Evolutionary conservation across 2,888 invertebrate genomes (phyloP).

Genomic region (Eumerus sabulonum): DNA sequence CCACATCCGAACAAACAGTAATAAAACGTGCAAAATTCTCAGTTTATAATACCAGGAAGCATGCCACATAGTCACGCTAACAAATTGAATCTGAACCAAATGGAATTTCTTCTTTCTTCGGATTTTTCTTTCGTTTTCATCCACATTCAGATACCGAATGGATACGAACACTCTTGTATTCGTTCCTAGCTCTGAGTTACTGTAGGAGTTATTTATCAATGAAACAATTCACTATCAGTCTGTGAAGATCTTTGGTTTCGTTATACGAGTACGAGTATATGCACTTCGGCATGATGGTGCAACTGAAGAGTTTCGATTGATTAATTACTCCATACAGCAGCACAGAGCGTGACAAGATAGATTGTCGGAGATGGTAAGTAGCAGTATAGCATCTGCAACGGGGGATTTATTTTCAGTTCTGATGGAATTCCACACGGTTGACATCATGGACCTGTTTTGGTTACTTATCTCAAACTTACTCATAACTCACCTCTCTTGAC

Average conservation of each 20-base stretch:
- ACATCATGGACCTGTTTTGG: conserved; percentile 46
- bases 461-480: too few species aligned
- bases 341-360: conserved; percentile 48
- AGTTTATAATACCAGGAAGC: conserved; percentile 69
- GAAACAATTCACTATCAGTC: conserved; percentile 66
- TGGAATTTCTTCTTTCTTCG: conserved; percentile 61
- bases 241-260: conserved; percentile 55
- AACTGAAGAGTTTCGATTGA: conserved; percentile 61
- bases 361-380: too few species aligned
- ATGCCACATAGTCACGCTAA: conserved; percentile 68
- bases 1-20: conserved; percentile 56
- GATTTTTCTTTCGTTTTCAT: conserved; percentile 4
- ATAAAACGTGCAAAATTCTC: conserved; percentile 69
- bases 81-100: conserved; percentile 68
- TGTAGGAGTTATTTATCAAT: conserved; percentile 66
- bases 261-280: conserved; percentile 40
- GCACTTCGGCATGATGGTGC: conserved; percentile 39
- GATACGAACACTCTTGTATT: conserved; percentile 54
- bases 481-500: conserved; percentile 24
- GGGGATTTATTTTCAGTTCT: conserved; percentile 28
- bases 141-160: conserved; percentile 3
- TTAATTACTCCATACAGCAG: conserved; percentile 50
- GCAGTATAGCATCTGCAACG: conserved; percentile 54
- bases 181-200: conserved; percentile 57
- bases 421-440: conserved; percentile 48